Evolutionary conservation across 2,113 vertebrate species (phyloP), one percentile per base, ranked within the genome.

Genomic region (Sialia sialis): DNA sequence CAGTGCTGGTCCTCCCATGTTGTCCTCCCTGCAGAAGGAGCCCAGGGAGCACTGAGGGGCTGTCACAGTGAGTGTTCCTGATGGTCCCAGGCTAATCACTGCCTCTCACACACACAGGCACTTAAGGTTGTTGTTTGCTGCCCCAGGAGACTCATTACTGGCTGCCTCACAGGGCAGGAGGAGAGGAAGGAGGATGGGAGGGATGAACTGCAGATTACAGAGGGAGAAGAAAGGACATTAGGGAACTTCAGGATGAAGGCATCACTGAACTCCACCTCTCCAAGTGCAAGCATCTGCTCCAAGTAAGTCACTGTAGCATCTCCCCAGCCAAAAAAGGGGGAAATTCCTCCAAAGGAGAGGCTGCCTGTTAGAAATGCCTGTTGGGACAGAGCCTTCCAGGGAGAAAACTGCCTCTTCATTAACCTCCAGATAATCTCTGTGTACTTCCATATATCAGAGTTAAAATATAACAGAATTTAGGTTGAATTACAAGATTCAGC

Each of bases 1-100:
- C 46, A 32, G 0, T 0, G 0, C 0, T 32, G 16, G 4, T 46
- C 41, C 16, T 30, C 52, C n/a, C 70, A 4, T 3, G 20, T 11
- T 4, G 1, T 41, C 22, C 9, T 54, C 43, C 55, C 38, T 25
- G 38, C 69, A 86, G 68, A 72, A 85, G 63, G 44, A 90, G 38
- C 51, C 6, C 0, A 2, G 32, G 58, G 36, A 60, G 34, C 5
- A 36, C 29, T 9, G 22, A 77, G 52, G 68, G 26, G n/a, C 62
- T 56, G 76, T 69, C 68, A 67, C 76, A 51, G 44, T 2, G 12
- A 69, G 68, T 52, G 94, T 26, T 89, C 70, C 66, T 76, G 43
- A 20, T 21, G n/a, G 52, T 22, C 64, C 38, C 62, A 62, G 55
- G 68, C 82, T 49, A 75, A 84, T 85, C 48, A 36, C 19, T 9